A percentile compares a stretch with the other conserved stretches of the same genome.
These are phyloP conservation scores for Macrosoma leucophasiata DNA, from an alignment of 2,888 invertebrate genomes.

Conservation along the genomic window DNA sequence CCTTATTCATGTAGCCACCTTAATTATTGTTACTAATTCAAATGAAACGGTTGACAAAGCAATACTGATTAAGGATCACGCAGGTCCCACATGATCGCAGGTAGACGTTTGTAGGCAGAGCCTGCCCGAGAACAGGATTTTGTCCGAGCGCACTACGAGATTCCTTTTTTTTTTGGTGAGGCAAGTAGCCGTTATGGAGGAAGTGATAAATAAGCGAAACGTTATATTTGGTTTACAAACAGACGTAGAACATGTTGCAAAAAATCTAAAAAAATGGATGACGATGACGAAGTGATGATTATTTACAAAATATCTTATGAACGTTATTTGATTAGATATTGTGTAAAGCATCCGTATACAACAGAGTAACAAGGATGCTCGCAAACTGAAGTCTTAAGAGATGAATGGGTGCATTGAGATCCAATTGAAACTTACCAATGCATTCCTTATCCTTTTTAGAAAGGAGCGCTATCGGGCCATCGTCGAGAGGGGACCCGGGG, in stretches of 20 bases:
- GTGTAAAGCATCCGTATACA: no score
- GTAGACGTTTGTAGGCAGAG: constrained; percentile 51
- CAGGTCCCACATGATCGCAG: constrained; percentile 59
- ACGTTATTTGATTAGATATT: no score
- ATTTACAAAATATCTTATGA: no score
- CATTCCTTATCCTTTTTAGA: constrained; percentile 70
- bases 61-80: constrained; percentile 38
- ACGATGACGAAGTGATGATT: constrained; percentile 3
- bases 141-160: constrained; percentile 52
- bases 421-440: constrained; percentile 46
- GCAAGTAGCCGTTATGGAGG: constrained; percentile 63
- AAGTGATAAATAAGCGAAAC: constrained; percentile 49
- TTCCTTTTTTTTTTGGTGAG: constrained; percentile 49
- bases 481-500: constrained; percentile 73
- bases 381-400: constrained; percentile 28
- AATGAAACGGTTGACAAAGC: constrained; percentile 22
- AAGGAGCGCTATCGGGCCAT: constrained; percentile 78
- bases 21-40: no score
- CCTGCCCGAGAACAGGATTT: constrained; percentile 61
- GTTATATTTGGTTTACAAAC: constrained; percentile 11
- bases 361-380: no score
- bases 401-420: constrained; percentile 28
- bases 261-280: constrained; percentile 7
- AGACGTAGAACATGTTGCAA: constrained; percentile 4
- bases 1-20: no score